Evolutionary conservation across 2,113 vertebrate species (phyloP).

Genomic region (Odontesthes bonariensis): DNA sequence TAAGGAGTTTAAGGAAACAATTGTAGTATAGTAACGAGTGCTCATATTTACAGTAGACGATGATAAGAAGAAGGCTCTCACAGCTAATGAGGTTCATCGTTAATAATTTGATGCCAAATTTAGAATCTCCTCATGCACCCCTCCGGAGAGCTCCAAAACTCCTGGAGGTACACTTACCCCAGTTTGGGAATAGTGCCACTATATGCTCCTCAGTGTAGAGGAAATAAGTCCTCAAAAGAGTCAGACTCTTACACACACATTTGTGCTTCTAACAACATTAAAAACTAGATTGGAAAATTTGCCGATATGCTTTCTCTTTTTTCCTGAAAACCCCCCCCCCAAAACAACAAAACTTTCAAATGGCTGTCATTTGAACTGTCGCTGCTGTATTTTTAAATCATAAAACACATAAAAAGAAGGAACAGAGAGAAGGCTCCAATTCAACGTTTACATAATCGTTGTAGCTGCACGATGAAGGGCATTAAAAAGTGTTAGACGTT

Average conservation of each 20-base stretch:
- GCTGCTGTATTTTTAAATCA: not conserved
- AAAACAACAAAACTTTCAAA: slow-evolving; percentile 11
- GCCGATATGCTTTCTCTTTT: slow-evolving; percentile 14
- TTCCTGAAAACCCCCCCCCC: too few relatives aligned
- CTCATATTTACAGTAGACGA: slow-evolving; percentile 45
- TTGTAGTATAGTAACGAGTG: slow-evolving; percentile 42
- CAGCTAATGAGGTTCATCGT: slow-evolving; percentile 71
- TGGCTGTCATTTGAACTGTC: not conserved
- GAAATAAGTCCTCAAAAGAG: slow-evolving; percentile 32
- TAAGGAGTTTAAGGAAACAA: slow-evolving; percentile 26
- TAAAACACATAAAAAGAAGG: not conserved
- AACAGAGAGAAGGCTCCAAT: not conserved
- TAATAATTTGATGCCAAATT: slow-evolving; percentile 73
- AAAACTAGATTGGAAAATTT: slow-evolving; percentile 17
- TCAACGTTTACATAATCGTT: not conserved
- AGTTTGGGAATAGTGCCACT: slow-evolving; percentile 65
- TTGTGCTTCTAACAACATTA: slow-evolving; percentile 25
- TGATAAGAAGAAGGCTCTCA: slow-evolving; percentile 59
- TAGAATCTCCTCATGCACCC: slow-evolving; percentile 54
- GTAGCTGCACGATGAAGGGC: slow-evolving; percentile 1
- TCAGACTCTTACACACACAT: slow-evolving; percentile 36
- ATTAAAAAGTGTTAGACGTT: slow-evolving; percentile 31
- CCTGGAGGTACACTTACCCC: slow-evolving; percentile 73
- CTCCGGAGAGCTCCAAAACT: slow-evolving; percentile 60
- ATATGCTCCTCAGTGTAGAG: slow-evolving; percentile 28